Evolutionary conservation across 2,888 invertebrate genomes (phyloP).

Genomic region (Helobdella robusta): DNA sequence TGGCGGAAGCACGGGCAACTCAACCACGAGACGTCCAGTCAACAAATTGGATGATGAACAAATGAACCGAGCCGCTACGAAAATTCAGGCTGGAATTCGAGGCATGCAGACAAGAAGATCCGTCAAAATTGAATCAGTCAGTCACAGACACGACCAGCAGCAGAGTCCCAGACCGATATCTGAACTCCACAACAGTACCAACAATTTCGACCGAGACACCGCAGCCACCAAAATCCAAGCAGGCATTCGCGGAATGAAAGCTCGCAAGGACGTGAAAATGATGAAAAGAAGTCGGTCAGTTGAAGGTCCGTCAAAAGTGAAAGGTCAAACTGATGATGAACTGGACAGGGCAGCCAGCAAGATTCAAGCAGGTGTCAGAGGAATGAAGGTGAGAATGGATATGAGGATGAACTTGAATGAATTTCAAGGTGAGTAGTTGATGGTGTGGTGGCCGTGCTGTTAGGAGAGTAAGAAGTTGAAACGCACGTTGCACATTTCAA

Average conservation of each 20-base stretch:
- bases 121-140: too few species aligned
- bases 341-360: conserved; percentile 40
- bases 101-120: conserved; percentile 41
- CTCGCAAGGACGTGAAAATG: conserved; percentile 32
- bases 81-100: conserved; percentile 43
- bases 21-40: too few species aligned
- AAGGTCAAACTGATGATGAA: conserved; percentile 36
- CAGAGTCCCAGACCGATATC: not conserved
- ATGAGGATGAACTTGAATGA: conserved; percentile 14
- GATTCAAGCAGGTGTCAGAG: conserved; percentile 40
- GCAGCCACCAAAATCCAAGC: conserved; percentile 41
- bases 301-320: too few species aligned
- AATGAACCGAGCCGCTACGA: conserved; percentile 39
- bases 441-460: too few species aligned
- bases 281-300: not conserved
- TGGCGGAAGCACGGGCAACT: conserved; percentile 30
- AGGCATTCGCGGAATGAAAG: conserved; percentile 36
- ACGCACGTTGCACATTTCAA: too few species aligned
- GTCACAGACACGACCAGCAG: not conserved
- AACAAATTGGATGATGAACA: conserved; percentile 34
- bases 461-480: too few species aligned
- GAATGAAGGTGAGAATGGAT: conserved; percentile 34
- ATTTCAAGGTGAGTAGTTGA: too few species aligned
- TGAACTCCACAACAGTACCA: conserved; percentile 41
- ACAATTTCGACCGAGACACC: conserved; percentile 43